These are phyloP conservation scores for Hoplias malabaricus DNA, from an alignment of 2,113 vertebrate species.

Conservation along the genomic window DNA sequence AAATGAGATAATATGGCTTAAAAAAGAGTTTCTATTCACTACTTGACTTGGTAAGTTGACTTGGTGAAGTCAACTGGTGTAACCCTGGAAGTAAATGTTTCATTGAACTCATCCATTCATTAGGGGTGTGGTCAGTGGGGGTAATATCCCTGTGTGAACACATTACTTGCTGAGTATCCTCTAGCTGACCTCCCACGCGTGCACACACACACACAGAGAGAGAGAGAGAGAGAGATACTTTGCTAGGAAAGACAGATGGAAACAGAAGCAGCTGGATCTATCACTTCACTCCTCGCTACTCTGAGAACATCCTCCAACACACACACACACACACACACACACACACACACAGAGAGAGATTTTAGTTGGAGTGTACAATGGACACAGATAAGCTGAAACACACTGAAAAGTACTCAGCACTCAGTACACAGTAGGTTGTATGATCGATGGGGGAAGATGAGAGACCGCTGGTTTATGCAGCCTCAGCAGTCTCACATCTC, in stretches of 20 bases:
- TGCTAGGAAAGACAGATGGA: not conserved
- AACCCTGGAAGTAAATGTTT: no score
- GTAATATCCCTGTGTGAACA: not conserved
- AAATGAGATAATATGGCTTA: no score
- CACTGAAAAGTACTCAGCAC: not conserved
- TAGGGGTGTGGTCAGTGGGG: no score
- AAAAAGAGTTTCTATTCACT: no score
- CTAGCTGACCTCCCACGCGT: no score
- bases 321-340: conserved; percentile 16
- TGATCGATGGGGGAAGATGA: not conserved
- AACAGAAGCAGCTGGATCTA: conserved; percentile 10
- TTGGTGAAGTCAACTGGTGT: no score
- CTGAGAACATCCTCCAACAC: not conserved
- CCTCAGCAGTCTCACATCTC: not conserved
- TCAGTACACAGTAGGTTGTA: not conserved
- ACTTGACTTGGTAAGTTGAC: no score
- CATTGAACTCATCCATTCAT: no score
- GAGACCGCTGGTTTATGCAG: not conserved
- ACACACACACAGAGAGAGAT: conserved; percentile 20
- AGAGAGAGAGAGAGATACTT: no score
- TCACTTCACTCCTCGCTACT: not conserved
- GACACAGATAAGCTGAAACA: no score
- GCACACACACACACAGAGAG: no score
- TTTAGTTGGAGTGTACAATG: no score
- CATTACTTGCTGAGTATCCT: not conserved